Base-by-base conservation (phyloP, 2,113 vertebrate genomes). In the Ariopsis seemanni region DNA sequence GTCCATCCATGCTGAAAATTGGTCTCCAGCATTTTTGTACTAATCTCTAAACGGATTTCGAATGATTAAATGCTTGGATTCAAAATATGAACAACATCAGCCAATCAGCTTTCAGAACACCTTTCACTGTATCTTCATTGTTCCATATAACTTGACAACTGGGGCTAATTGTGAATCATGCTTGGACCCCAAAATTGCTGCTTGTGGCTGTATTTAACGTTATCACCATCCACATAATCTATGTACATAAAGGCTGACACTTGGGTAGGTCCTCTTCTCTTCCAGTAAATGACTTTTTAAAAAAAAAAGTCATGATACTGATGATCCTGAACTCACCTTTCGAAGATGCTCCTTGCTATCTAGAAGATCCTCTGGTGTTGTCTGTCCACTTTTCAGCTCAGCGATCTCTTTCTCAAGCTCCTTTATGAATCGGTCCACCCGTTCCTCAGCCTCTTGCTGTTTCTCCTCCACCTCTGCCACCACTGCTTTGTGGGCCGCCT, bases 401-500 rank as follows among this genome's bases (percentile, higher is more conserved):
- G 85, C 58, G 42, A 95, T 94, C 89, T 96, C 95, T 83, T 90
- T 89, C 53, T 94, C 86, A 9, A 96, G 92, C 57, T 94, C 92
- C 25, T 89, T 92, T 62, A 95, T 78, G 79, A 95, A 84, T 9
- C 63, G 89, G 20, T 93, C 90, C 0, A 94, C 93, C 62, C 55
- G 92, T 84, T 65, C 92, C 91, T 94, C 93, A n/a, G 94, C 94
- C n/a, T 94, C 91, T 20, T 5, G 83, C 88, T 94, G 92, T 84
- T 92, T 92, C 30, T 91, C 90, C 79, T 95, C 95, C 27, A 95
- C 94, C 4, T 90, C 91, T 8, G 89, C 22, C 25, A 95, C 90
- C 0, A 96, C 91, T 0, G 89, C 91, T 90, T 93, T 95, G 91
- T 95, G 95, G 82, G 88, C 94, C 85, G 91, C 93, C 88, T 95